Conservation (phyloP, 2,797 vertebrate species). For the Smutsia temminckii region DNA sequence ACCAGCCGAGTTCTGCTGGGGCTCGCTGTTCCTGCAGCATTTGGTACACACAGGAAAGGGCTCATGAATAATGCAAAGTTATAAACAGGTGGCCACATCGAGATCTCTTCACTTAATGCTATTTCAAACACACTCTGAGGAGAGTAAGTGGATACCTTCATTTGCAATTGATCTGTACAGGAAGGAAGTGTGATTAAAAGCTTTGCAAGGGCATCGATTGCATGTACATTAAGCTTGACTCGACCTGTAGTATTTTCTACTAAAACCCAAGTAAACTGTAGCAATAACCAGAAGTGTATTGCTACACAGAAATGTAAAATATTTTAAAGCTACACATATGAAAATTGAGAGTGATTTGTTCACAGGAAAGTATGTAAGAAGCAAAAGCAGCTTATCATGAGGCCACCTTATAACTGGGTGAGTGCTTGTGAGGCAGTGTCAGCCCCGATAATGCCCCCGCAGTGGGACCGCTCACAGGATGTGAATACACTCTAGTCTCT, state of each 20-base stretch:
- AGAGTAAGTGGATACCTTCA: constrained; percentile 65
- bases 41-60: background rate
- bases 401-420: background rate
- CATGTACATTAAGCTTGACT: constrained; percentile 64
- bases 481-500: background rate
- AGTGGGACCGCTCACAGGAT: background rate
- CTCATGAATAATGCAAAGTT: constrained; percentile 59
- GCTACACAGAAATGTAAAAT: constrained; percentile 37
- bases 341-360: constrained; percentile 24
- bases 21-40: background rate
- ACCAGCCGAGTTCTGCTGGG: background rate
- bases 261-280: background rate
- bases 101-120: constrained; percentile 62
- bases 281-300: background rate
- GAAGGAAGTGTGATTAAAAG: constrained; percentile 73
- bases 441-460: background rate
- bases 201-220: constrained; percentile 44
- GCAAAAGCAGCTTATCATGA: background rate
- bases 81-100: constrained; percentile 68
- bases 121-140: constrained; percentile 53
- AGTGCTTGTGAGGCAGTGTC: background rate
- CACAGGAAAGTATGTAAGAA: background rate
- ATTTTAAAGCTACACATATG: background rate
- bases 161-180: constrained; percentile 68
- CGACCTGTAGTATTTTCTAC: constrained; percentile 28